Conservation (phyloP, 2,888 invertebrate species). For the Polyommatus iphigenia region DNA sequence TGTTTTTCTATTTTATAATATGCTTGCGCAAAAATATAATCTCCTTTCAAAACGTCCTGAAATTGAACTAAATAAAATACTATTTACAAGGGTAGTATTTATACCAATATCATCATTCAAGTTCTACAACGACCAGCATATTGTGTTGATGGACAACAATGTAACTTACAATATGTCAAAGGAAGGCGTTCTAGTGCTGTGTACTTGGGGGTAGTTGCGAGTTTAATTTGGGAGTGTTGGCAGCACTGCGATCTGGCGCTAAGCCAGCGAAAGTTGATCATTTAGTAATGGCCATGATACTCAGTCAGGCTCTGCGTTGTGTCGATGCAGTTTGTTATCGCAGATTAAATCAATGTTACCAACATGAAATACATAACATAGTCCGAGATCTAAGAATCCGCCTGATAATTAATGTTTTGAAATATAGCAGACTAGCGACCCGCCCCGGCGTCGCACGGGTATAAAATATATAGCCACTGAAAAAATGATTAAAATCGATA, state of each 20-base stretch:
- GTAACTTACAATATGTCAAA: slow-evolving; percentile 11
- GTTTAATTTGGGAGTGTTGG: slow-evolving; percentile 31
- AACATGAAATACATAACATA: background rate
- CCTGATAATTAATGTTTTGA: background rate
- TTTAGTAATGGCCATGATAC: slow-evolving; percentile 24
- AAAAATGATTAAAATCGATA: no score
- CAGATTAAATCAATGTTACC: background rate
- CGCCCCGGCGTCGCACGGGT: no score
- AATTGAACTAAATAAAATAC: no score
- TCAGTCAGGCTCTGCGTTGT: slow-evolving; percentile 2
- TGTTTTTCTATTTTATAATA: no score
- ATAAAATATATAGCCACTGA: no score
- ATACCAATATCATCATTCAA: no score
- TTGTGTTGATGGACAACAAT: background rate
- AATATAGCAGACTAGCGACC: background rate
- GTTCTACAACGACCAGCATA: background rate
- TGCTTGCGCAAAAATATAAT: no score
- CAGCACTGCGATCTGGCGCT: slow-evolving; percentile 19
- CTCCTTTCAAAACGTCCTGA: no score
- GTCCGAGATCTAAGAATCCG: background rate
- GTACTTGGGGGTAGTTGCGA: slow-evolving; percentile 20
- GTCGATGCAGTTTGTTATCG: slow-evolving; percentile 11
- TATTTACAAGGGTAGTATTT: no score
- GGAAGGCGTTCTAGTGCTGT: slow-evolving; percentile 8
- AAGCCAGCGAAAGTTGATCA: slow-evolving; percentile 28